Conservation (phyloP, 2,113 vertebrate species). For the Misgurnus mizolepis region DNA sequence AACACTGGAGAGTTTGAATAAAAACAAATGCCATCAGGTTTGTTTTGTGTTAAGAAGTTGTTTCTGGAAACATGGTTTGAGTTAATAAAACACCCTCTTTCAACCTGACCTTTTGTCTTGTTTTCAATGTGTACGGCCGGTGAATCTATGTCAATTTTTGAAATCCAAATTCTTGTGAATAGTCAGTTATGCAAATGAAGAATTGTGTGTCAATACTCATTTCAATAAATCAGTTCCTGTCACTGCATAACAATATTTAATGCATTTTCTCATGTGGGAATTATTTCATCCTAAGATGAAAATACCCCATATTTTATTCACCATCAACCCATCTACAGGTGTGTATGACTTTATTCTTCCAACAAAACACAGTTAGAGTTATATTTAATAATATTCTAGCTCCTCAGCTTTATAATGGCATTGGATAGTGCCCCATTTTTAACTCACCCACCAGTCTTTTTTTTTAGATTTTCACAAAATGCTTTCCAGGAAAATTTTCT, state of each 20-base stretch:
- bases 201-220: neutral
- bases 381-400: too few relatives aligned
- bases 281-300: neutral
- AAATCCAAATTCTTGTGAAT: slow-evolving; percentile 12
- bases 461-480: too few relatives aligned
- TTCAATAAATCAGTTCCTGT: neutral
- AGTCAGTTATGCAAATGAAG: slow-evolving; percentile 32
- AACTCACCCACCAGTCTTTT: too few relatives aligned
- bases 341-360: too few relatives aligned
- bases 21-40: neutral
- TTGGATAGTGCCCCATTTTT: too few relatives aligned
- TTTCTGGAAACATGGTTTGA: neutral
- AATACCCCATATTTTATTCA: too few relatives aligned
- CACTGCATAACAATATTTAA: neutral
- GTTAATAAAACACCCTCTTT: neutral
- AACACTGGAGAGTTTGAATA: slow-evolving; percentile 17
- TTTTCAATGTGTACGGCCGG: neutral
- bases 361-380: too few relatives aligned
- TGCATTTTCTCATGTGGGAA: neutral
- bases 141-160: slow-evolving; percentile 18
- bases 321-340: too few relatives aligned
- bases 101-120: neutral
- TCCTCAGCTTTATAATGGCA: too few relatives aligned
- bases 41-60: neutral
- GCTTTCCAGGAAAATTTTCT: too few relatives aligned